Evolutionary conservation across 2,888 invertebrate genomes (phyloP), one percentile per base, ranked within the genome.

Genomic region (Caenorhabditis japonica): DNA sequence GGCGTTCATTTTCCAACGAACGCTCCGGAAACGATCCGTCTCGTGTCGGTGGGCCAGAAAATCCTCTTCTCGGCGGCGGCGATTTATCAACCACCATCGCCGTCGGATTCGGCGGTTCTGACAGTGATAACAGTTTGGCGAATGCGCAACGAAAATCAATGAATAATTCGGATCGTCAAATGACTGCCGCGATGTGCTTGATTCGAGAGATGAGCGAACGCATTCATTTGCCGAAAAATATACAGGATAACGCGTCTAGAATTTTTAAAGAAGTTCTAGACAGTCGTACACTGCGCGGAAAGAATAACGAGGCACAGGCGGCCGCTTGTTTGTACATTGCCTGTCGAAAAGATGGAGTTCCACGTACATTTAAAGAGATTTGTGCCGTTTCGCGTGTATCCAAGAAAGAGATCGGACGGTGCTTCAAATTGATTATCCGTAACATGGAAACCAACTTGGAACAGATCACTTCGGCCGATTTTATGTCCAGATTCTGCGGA

Each of bases 1-100:
- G 99, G 99, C 92, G 99, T 88, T 99, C 97, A 70, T 99, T 99
- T 89, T 96, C 95, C 87, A 99, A 97, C 88, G 99, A 99, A 88
- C 52, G 77, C 17, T 73, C 93, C 58, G 94, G 94, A 8, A 94
- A 94, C 0, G 99, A 99, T 89, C 97, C 97, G 4, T 96, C 96
- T 89, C 96, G 99, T 93, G 99, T 99, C 77, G 99, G 99, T 90
- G 97, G 97, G 0, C 95, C 97, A 0, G 99, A 99, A 86, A 99
- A 99, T 90, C 94, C 95, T 0, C 90, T 99, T 3, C 90, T 99
- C 0, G 94, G 94, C 84, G 96, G 97, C 0, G 94, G 95, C 43
- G 97, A 99, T 89, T 91, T 99, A 25, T 95, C 96, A 0, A 99
- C 99, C 8, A 94, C 95, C 89, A 99, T 99, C 82, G 95, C 83